Evolutionary conservation across 2,888 invertebrate genomes (phyloP).

Genomic region (Noctua comes): DNA sequence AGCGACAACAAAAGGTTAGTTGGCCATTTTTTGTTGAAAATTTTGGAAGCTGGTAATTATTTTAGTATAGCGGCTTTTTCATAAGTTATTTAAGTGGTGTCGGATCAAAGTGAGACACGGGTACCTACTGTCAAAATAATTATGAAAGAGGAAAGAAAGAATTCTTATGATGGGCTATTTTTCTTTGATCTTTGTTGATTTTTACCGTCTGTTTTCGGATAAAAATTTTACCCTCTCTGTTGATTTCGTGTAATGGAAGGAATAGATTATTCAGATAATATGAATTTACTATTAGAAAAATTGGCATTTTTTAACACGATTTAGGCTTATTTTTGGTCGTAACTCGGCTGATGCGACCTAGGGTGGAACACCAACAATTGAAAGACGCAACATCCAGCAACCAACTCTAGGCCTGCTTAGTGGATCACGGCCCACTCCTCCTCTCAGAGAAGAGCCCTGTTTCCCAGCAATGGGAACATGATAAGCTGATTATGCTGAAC

Average conservation of each 20-base stretch:
- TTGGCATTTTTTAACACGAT: not conserved
- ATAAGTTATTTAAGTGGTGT: conserved; percentile 8
- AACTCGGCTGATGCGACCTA: not conserved
- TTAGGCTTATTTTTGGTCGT: not conserved
- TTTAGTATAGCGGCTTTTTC: conserved; percentile 14
- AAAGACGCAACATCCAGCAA: not conserved
- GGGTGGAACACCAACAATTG: not conserved
- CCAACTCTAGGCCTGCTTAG: not conserved
- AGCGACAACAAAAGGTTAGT: not conserved
- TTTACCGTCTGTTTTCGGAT: not conserved
- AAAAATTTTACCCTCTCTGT: not conserved
- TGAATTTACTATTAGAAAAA: not conserved
- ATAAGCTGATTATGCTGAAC: not conserved
- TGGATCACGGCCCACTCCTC: not conserved
- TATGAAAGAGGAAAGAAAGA: not conserved
- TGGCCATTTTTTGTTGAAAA: conserved; percentile 4
- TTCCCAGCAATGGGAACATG: not conserved
- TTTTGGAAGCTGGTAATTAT: conserved; percentile 16
- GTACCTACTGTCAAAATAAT: conserved; percentile 10
- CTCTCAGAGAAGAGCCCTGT: not conserved
- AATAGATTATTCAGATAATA: not conserved
- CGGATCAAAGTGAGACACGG: not conserved
- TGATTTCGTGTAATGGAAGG: not conserved
- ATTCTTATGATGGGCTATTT: not conserved
- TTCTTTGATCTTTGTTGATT: not conserved